Evolutionary conservation across 2,113 vertebrate species (phyloP).

Genomic region (Cynopterus brachyotis): DNA sequence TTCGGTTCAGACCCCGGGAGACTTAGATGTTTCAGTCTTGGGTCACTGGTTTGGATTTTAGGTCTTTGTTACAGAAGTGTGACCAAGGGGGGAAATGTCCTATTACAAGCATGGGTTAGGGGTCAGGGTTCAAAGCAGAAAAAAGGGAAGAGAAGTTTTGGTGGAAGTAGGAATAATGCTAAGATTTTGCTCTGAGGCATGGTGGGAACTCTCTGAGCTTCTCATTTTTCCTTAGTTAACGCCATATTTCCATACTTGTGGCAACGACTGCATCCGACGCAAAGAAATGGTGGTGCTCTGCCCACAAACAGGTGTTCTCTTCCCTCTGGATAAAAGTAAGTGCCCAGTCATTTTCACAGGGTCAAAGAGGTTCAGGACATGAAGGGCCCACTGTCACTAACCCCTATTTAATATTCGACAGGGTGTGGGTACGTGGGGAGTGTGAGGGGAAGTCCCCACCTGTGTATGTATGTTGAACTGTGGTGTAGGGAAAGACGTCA

Average conservation of each 20-base stretch:
- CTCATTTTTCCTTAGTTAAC: slow-evolving; percentile 34
- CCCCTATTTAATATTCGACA: background rate
- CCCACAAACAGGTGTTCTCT: background rate
- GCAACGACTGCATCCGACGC: slow-evolving; percentile 62
- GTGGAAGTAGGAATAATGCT: background rate
- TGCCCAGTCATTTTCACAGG: background rate
- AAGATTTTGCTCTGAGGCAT: background rate
- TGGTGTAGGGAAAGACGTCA: background rate
- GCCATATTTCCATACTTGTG: slow-evolving; percentile 64
- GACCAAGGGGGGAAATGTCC: background rate
- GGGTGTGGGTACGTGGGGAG: too few species aligned
- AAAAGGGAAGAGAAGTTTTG: background rate
- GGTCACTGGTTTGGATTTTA: background rate
- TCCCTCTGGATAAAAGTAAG: slow-evolving; percentile 23
- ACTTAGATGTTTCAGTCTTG: background rate
- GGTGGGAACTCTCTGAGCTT: background rate
- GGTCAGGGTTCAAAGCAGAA: background rate
- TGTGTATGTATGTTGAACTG: too few species aligned
- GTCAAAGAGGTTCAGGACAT: background rate
- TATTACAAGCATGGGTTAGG: background rate
- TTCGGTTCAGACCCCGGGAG: background rate
- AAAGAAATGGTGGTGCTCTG: slow-evolving; percentile 34
- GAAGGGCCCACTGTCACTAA: background rate
- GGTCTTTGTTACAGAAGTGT: background rate
- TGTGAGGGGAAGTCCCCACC: background rate